Percentiles rank a stretch among this genome's conserved stretches.
phyloP scores from a whole-genome alignment of 2,113 vertebrate genomes.

The Lasiurus borealis region DNA sequence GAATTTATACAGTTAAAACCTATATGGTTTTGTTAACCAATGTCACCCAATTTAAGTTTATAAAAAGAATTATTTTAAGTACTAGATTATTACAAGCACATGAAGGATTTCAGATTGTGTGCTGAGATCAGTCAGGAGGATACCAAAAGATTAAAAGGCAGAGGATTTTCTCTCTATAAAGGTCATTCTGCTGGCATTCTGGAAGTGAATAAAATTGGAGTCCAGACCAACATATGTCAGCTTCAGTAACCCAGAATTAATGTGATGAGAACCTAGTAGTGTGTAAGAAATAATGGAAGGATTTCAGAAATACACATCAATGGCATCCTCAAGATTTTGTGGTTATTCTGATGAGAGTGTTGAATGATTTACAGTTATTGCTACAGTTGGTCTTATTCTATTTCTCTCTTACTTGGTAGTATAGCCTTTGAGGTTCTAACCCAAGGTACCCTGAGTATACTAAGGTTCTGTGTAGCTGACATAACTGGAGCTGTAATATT shows the following conservation, averaged over 20 bases:
- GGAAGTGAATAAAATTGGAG: neutral
- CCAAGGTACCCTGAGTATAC: neutral
- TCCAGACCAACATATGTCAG: neutral
- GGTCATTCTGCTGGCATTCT: neutral
- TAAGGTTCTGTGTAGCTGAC: neutral
- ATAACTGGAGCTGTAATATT: neutral
- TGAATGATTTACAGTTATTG: neutral
- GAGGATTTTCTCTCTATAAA: neutral
- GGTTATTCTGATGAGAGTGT: neutral
- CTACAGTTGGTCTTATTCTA: neutral
- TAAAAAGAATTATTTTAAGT: neutral
- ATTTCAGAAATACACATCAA: neutral
- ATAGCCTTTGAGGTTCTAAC: fast-evolving
- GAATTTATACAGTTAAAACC: neutral
- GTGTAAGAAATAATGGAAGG: neutral
- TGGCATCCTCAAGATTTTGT: neutral
- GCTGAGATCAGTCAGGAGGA: neutral
- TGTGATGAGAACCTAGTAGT: neutral
- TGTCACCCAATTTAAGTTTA: neutral
- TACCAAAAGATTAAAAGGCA: neutral
- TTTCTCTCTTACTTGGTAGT: neutral
- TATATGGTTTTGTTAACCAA: neutral
- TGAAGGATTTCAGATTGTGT: neutral
- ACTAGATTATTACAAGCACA: neutral
- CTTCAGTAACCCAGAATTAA: neutral